Evolutionary conservation across 2,888 invertebrate genomes (phyloP).

Genomic region (Mechanitis messenoides): DNA sequence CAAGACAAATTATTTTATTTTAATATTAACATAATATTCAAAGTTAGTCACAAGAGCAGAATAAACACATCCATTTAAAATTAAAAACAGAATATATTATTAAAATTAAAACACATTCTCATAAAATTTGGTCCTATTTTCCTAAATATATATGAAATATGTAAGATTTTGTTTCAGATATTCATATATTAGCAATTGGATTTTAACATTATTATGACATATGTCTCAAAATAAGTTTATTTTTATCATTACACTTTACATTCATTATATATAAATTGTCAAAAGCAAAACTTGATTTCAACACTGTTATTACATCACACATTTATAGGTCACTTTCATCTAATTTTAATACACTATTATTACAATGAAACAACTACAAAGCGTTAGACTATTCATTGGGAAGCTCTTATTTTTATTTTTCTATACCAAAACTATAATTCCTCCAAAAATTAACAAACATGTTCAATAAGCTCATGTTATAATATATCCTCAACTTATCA

Average conservation of each 20-base stretch:
- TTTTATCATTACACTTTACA: slow-evolving; percentile 28
- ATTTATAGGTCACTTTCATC: neutral
- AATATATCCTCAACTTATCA: slow-evolving; percentile 18
- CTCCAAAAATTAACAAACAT: slow-evolving; percentile 33
- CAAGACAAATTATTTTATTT: slow-evolving; percentile 55
- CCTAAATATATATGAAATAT: slow-evolving; percentile 36
- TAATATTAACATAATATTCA: slow-evolving; percentile 50
- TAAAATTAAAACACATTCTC: slow-evolving; percentile 52
- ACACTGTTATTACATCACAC: slow-evolving; percentile 19
- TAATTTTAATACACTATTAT: slow-evolving; percentile 23
- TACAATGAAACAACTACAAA: slow-evolving; percentile 38
- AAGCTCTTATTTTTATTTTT: slow-evolving; percentile 30
- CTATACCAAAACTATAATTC: slow-evolving; percentile 28
- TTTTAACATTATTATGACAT: slow-evolving; percentile 15
- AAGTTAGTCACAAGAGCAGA: slow-evolving; percentile 60
- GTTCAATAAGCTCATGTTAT: slow-evolving; percentile 32
- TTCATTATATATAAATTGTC: slow-evolving; percentile 34
- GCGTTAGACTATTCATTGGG: slow-evolving; percentile 34
- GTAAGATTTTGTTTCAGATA: slow-evolving; percentile 6
- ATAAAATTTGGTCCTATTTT: slow-evolving; percentile 66
- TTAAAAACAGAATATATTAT: slow-evolving; percentile 65
- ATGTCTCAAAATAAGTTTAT: slow-evolving; percentile 34
- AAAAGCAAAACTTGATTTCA: slow-evolving; percentile 35
- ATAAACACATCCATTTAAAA: slow-evolving; percentile 62
- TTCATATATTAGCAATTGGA: neutral